Percentiles rank a stretch among this genome's conserved stretches.
phyloP scores from a whole-genome alignment of 2,888 invertebrate genomes.

The Drosophila testacea region DNA sequence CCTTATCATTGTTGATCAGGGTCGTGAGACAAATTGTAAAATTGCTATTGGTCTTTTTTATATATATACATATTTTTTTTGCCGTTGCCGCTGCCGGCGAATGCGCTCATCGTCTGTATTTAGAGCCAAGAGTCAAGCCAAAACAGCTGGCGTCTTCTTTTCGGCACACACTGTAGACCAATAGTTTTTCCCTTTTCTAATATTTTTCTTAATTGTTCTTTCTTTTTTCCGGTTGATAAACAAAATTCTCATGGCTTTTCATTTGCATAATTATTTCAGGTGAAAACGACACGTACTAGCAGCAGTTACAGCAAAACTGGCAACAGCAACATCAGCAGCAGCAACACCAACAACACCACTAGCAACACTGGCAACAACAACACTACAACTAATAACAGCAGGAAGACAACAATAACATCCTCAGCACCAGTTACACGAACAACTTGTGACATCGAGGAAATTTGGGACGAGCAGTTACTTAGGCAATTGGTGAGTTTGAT shows the following conservation, averaged over 20 bases:
- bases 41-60: slow-evolving; percentile 18
- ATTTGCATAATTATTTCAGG: slow-evolving; percentile 82
- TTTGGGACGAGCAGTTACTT: slow-evolving; percentile 91
- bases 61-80: slow-evolving; percentile 7
- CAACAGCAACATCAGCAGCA: slow-evolving; percentile 63
- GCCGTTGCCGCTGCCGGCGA: slow-evolving; percentile 49
- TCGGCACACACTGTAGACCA: slow-evolving; percentile 30
- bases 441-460: slow-evolving; percentile 89
- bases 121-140: slow-evolving; percentile 47
- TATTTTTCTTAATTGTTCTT: neutral
- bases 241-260: slow-evolving; percentile 40
- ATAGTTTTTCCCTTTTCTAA: neutral
- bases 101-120: slow-evolving; percentile 78
- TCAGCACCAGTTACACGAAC: slow-evolving; percentile 86
- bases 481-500: slow-evolving; percentile 88
- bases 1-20: slow-evolving; percentile 57
- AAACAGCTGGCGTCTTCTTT: slow-evolving; percentile 66
- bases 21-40: slow-evolving; percentile 17
- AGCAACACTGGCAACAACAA: slow-evolving; percentile 45
- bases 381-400: slow-evolving; percentile 74
- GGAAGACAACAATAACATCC: slow-evolving; percentile 66
- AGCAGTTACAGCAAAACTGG: slow-evolving; percentile 83
- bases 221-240: slow-evolving; percentile 66
- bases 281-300: slow-evolving; percentile 85
- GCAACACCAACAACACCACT: slow-evolving; percentile 73